Conservation (phyloP, 2,113 vertebrate genomes). For the Atlantisia rogersi region DNA sequence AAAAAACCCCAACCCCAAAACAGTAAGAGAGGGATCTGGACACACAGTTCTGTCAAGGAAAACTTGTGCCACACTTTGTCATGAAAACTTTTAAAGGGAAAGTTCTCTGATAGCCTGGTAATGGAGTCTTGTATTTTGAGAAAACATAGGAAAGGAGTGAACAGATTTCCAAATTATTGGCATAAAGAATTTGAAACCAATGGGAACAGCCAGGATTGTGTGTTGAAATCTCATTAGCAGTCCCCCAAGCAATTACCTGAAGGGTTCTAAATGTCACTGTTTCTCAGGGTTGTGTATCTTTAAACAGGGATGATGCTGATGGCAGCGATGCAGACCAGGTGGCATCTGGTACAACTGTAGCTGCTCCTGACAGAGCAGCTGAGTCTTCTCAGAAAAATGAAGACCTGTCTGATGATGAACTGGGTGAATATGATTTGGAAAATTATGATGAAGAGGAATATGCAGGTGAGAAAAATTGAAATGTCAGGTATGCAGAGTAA, state of each 20-base stretch:
- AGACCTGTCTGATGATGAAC: constrained; percentile 66
- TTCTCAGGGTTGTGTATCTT: background rate
- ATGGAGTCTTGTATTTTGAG: background rate
- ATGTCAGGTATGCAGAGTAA: background rate
- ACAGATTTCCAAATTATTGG: background rate
- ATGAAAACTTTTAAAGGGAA: background rate
- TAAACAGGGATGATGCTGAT: constrained; percentile 62
- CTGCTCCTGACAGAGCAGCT: background rate
- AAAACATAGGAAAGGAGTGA: background rate
- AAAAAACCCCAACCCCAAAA: background rate
- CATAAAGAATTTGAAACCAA: background rate
- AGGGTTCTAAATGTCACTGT: background rate
- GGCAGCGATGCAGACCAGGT: constrained; percentile 73
- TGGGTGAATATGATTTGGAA: constrained; percentile 90
- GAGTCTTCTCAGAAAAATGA: constrained; percentile 33
- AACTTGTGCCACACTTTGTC: background rate
- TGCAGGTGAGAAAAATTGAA: constrained; percentile 67
- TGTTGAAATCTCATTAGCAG: background rate
- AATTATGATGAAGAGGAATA: constrained; percentile 88
- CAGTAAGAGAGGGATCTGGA: background rate
- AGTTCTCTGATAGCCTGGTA: background rate
- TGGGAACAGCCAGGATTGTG: background rate
- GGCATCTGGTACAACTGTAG: background rate
- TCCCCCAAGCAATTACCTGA: background rate
- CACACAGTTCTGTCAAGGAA: background rate